A percentile compares a stretch with the other conserved stretches of the same genome.
Conservation (phyloP, 2,797 vertebrate species). For the Cuculus canorus region DNA sequence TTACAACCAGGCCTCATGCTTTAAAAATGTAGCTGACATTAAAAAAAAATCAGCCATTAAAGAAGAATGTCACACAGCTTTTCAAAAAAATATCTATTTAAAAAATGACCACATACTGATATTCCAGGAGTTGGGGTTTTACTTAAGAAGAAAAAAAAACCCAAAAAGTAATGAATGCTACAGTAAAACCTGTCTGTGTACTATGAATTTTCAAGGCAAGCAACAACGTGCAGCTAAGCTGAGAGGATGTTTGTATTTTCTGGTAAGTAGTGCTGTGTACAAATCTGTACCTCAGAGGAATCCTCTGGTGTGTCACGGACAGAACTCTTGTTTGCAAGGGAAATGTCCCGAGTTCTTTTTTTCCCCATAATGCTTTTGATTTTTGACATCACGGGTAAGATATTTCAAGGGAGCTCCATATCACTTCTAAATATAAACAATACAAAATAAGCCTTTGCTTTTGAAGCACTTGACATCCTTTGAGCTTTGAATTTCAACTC, state of each 20-base stretch:
- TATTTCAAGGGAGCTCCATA: constrained; percentile 65
- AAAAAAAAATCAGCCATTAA: constrained; percentile 86
- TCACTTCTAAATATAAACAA: constrained; percentile 67
- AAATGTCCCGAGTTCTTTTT: constrained; percentile 27
- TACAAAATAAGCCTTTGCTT: constrained; percentile 59
- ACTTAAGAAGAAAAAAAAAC: not conserved
- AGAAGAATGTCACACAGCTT: constrained; percentile 81
- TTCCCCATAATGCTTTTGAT: constrained; percentile 56
- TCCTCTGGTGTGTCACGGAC: constrained; percentile 56
- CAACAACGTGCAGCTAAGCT: not conserved
- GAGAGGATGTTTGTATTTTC: constrained; percentile 56
- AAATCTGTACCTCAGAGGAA: constrained; percentile 41
- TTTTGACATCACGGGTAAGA: constrained; percentile 65
- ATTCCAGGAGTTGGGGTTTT: constrained; percentile 15
- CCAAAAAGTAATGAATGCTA: not conserved
- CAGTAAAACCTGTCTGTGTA: constrained; percentile 6
- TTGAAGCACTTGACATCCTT: constrained; percentile 66
- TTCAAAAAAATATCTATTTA: constrained; percentile 77
- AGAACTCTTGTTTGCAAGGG: constrained; percentile 63
- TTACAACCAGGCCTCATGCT: constrained; percentile 83
- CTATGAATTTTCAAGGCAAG: constrained; percentile 13
- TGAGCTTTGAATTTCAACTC: constrained; percentile 70
- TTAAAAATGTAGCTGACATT: constrained; percentile 84
- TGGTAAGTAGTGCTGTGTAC: constrained; percentile 36
- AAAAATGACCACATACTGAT: constrained; percentile 79